Evolutionary conservation across 1,140 invertebrate species (phyloP).

Genomic region (Helicoverpa zea): DNA sequence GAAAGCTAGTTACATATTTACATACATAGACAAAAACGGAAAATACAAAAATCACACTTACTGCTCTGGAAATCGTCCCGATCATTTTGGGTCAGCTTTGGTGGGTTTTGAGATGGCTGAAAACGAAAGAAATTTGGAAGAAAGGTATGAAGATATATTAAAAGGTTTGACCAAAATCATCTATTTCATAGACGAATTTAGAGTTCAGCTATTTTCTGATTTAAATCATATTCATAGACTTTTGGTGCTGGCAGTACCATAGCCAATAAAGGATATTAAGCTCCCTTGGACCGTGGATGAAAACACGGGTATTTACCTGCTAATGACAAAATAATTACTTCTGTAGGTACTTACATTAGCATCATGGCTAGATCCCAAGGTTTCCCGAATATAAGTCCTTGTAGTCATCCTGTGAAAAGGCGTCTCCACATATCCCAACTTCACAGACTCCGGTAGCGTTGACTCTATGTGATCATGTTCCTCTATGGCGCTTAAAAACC

Average conservation of each 20-base stretch:
- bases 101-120: slow-evolving; percentile 66
- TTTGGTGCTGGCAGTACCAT: too few relatives aligned
- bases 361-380: slow-evolving; percentile 59
- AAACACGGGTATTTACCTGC: too few relatives aligned
- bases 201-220: too few relatives aligned
- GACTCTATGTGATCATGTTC: slow-evolving; percentile 60
- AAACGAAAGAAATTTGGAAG: slow-evolving; percentile 22
- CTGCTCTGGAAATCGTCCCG: slow-evolving; percentile 45
- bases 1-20: too few relatives aligned
- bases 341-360: slow-evolving; percentile 61
- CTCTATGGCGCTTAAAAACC: slow-evolving; percentile 52
- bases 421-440: slow-evolving; percentile 68
- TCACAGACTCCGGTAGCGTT: slow-evolving; percentile 47
- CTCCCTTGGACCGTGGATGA: too few relatives aligned
- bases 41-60: background rate
- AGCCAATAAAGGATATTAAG: too few relatives aligned
- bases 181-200: too few relatives aligned
- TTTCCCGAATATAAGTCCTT: slow-evolving; percentile 56
- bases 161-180: too few relatives aligned
- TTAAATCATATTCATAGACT: too few relatives aligned
- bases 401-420: slow-evolving; percentile 63
- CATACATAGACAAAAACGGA: background rate
- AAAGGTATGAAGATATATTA: background rate
- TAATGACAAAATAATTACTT: too few relatives aligned
- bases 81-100: slow-evolving; percentile 54